These are phyloP conservation scores for Muntiacus muntjak DNA, from an alignment of 2,113 vertebrate species.

Conservation along the genomic window DNA sequence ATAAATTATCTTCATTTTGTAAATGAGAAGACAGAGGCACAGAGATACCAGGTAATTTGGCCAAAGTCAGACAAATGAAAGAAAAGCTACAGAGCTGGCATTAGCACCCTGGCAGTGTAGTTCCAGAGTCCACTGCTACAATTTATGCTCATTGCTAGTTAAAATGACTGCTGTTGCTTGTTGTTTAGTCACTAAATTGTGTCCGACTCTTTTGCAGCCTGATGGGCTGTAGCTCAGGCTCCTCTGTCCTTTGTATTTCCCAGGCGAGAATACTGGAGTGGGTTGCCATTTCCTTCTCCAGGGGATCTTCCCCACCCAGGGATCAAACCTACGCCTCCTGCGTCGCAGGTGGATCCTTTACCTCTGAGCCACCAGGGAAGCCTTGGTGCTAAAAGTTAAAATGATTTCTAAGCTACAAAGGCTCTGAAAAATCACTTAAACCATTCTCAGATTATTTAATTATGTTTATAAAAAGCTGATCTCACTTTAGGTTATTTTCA, in stretches of 20 bases:
- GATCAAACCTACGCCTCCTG: neutral
- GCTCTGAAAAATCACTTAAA: neutral
- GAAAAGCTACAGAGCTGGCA: neutral
- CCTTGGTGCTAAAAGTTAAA: neutral
- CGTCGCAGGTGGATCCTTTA: neutral
- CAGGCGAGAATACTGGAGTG: neutral
- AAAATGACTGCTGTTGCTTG: neutral
- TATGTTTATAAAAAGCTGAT: neutral
- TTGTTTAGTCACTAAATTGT: neutral
- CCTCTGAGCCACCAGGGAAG: neutral
- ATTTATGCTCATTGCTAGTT: neutral
- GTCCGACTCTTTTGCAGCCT: neutral
- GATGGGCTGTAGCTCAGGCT: neutral
- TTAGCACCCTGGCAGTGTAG: neutral
- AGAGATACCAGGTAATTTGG: neutral
- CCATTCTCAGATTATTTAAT: neutral
- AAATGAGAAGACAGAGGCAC: neutral
- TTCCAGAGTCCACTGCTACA: neutral
- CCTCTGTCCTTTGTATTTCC: neutral
- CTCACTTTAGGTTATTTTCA: conserved; percentile 17
- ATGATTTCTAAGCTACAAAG: neutral
- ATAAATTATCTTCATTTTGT: neutral
- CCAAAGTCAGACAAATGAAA: neutral
- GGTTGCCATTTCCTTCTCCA: neutral
- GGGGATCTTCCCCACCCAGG: neutral